These are phyloP conservation scores for Drosophila tani DNA, from an alignment of 1,140 invertebrate species.

Conservation along the genomic window DNA sequence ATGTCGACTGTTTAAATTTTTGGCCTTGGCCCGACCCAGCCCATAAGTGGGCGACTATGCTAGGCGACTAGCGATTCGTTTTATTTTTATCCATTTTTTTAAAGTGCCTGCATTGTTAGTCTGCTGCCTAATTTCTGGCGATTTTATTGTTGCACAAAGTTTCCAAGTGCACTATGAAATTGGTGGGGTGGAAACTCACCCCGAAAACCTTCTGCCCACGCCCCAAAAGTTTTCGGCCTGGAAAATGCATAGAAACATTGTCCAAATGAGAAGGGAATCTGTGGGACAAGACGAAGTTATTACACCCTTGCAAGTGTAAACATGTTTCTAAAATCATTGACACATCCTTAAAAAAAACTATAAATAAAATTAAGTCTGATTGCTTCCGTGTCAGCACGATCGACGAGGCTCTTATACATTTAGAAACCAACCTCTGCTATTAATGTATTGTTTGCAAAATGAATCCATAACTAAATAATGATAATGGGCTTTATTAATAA, in stretches of 20 bases:
- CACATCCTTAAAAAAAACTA: too few species aligned
- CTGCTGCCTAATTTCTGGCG: slow-evolving; percentile 11
- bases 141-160: slow-evolving; percentile 71
- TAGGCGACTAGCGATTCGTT: slow-evolving; percentile 36
- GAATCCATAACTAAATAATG: too few species aligned
- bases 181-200: not conserved
- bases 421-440: too few species aligned
- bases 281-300: not conserved
- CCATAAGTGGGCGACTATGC: slow-evolving; percentile 53
- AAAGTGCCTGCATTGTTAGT: slow-evolving; percentile 41
- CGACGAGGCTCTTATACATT: too few species aligned
- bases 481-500: too few species aligned
- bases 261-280: not conserved
- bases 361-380: too few species aligned
- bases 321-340: too few species aligned
- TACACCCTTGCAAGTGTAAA: not conserved
- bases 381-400: too few species aligned
- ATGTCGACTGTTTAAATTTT: slow-evolving; percentile 20
- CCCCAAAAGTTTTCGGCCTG: slow-evolving; percentile 49
- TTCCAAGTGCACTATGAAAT: slow-evolving; percentile 57
- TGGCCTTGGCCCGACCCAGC: not conserved
- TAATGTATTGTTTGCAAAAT: too few species aligned
- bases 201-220: slow-evolving; percentile 49
- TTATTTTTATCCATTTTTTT: slow-evolving; percentile 21
- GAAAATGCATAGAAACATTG: slow-evolving; percentile 67